These are phyloP conservation scores for Pristionchus exspectatus DNA, from an alignment of 2,888 invertebrate species.

Conservation along the genomic window DNA sequence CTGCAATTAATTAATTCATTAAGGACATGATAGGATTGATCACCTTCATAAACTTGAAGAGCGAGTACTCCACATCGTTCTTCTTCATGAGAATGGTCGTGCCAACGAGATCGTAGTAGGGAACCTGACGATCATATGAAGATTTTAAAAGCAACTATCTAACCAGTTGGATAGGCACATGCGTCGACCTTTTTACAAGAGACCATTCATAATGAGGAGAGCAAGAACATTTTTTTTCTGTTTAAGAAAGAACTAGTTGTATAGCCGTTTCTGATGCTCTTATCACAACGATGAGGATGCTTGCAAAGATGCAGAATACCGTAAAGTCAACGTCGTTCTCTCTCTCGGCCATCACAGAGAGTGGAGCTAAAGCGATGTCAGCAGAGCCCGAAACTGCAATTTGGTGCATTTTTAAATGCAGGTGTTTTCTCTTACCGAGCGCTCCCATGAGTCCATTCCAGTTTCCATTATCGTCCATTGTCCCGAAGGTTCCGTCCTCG, in stretches of 20 bases:
- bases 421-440: conserved; percentile 60
- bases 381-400: conserved; percentile 81
- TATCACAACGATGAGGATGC: not conserved
- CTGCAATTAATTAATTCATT: conserved; percentile 56
- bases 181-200: no score
- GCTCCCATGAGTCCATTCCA: conserved; percentile 88
- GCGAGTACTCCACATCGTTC: conserved; percentile 90
- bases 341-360: conserved; percentile 97
- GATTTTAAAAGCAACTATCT: no score
- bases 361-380: conserved; percentile 93
- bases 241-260: no score
- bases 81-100: conserved; percentile 96
- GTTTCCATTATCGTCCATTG: conserved; percentile 89
- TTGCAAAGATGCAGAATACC: not conserved
- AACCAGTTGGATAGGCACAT: no score
- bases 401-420: not conserved
- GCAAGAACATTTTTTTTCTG: no score
- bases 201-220: no score
- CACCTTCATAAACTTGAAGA: conserved; percentile 96
- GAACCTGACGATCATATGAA: conserved; percentile 82
- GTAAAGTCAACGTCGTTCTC: conserved; percentile 98
- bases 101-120: conserved; percentile 97
- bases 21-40: not conserved
- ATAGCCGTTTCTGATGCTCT: no score
- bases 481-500: conserved; percentile 89